A percentile compares a stretch with the other conserved stretches of the same genome.
phyloP scores from a whole-genome alignment of 2,888 invertebrate species.

The Litoditis marina region DNA sequence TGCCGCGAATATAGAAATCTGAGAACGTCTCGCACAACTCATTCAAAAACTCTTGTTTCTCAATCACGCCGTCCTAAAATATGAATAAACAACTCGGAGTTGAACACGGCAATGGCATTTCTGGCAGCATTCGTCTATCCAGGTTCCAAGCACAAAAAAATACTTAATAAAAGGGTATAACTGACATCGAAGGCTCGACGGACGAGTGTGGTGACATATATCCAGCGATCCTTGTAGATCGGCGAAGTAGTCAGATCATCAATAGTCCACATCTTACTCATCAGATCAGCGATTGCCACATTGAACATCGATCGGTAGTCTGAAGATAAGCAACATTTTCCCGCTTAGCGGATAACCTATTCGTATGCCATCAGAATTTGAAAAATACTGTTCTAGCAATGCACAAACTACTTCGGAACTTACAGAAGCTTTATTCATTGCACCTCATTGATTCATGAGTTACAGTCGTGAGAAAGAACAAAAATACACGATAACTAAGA shows the following conservation, averaged over 20 bases:
- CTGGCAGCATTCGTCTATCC: too few species aligned
- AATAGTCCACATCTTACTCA: conserved; percentile 12
- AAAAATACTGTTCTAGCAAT: too few species aligned
- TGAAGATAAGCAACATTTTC: too few species aligned
- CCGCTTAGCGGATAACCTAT: too few species aligned
- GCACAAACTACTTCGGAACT: too few species aligned
- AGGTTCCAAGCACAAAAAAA: not conserved
- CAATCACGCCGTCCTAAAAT: conserved; percentile 51
- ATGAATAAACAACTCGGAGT: not conserved
- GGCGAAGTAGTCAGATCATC: conserved; percentile 7
- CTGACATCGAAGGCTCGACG: conserved; percentile 25
- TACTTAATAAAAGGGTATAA: not conserved
- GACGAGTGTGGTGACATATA: conserved; percentile 20
- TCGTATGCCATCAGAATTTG: too few species aligned
- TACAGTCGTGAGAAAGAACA: too few species aligned
- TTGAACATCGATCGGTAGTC: not conserved
- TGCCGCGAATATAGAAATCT: conserved; percentile 20
- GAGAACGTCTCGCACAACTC: conserved; percentile 51
- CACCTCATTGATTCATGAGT: too few species aligned
- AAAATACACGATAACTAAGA: too few species aligned
- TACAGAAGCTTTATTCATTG: too few species aligned
- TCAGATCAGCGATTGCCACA: not conserved
- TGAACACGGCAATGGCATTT: not conserved
- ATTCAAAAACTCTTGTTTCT: conserved; percentile 55
- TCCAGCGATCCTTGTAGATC: conserved; percentile 21